Percentiles rank a stretch among this genome's conserved stretches.
phyloP scores from a whole-genome alignment of 2,888 invertebrate species.

The Lochmaea capreae region DNA sequence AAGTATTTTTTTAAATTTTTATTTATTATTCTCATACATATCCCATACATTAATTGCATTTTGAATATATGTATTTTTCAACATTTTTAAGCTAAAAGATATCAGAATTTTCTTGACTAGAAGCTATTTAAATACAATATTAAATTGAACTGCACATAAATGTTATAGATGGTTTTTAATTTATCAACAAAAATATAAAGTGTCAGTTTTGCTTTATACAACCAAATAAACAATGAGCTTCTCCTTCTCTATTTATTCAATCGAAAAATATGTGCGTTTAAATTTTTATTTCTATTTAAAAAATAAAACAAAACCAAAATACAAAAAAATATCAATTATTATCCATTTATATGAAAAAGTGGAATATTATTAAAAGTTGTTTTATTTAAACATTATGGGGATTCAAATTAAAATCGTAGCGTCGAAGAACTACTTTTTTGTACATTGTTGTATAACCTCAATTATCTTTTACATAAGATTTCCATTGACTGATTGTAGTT shows the following conservation, averaged over 20 bases:
- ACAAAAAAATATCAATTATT: background rate
- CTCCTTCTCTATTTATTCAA: slow-evolving; percentile 21
- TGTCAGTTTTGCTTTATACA: slow-evolving; percentile 43
- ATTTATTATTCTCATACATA: slow-evolving; percentile 67
- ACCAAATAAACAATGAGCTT: slow-evolving; percentile 56
- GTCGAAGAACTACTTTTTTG: too few species aligned
- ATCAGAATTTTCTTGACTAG: slow-evolving; percentile 60
- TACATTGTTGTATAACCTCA: too few species aligned
- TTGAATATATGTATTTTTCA: slow-evolving; percentile 65
- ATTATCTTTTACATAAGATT: too few species aligned
- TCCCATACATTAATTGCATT: slow-evolving; percentile 68
- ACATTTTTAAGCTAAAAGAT: slow-evolving; percentile 65
- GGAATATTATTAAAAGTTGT: too few species aligned
- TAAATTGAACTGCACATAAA: slow-evolving; percentile 62
- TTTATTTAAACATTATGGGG: too few species aligned
- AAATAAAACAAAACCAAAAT: slow-evolving; percentile 26
- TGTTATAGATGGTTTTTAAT: slow-evolving; percentile 52
- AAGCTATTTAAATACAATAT: slow-evolving; percentile 56
- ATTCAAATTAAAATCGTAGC: too few species aligned
- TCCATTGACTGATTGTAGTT: too few species aligned
- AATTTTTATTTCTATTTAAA: slow-evolving; percentile 22
- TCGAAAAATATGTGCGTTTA: slow-evolving; percentile 52
- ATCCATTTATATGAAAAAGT: background rate
- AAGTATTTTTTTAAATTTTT: slow-evolving; percentile 42
- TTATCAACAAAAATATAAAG: slow-evolving; percentile 60